Conservation (phyloP, 1,140 invertebrate species). For the Drosophila mojavensis region DNA sequence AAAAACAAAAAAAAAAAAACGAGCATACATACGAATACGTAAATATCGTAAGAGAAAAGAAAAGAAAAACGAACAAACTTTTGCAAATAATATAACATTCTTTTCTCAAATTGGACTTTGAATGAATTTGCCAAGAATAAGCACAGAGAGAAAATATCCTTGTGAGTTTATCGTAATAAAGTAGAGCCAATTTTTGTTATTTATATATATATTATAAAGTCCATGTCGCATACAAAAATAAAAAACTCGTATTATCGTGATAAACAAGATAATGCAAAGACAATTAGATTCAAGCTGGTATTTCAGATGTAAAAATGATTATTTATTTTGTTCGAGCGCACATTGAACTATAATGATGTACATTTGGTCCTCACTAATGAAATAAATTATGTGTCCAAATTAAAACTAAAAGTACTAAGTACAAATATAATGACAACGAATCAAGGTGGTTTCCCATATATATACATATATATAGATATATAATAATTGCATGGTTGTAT, state of each 20-base stretch:
- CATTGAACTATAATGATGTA: not conserved
- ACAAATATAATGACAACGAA: slow-evolving; percentile 1
- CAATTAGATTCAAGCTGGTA: not conserved
- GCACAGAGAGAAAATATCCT: not conserved
- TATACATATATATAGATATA: not conserved
- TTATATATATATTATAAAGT: not conserved
- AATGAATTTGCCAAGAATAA: not conserved
- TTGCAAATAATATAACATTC: not conserved
- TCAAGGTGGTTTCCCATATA: slow-evolving; percentile 2
- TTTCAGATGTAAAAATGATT: not conserved
- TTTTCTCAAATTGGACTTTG: not conserved
- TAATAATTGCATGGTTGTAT: not conserved
- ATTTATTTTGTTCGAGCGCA: not conserved
- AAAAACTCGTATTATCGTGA: not conserved
- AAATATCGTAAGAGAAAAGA: not conserved
- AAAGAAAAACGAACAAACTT: not conserved
- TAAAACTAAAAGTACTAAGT: not conserved
- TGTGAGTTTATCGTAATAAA: slow-evolving; percentile 1
- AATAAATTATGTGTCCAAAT: slow-evolving; percentile 1
- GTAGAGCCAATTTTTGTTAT: not conserved
- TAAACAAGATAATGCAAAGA: not conserved
- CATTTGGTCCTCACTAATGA: not conserved
- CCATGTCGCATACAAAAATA: not conserved
- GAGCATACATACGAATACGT: slow-evolving; percentile 17
- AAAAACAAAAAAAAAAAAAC: not conserved